Evolutionary conservation across 2,113 vertebrate species (phyloP).

Genomic region (Neolamprologus caudopunctatus): DNA sequence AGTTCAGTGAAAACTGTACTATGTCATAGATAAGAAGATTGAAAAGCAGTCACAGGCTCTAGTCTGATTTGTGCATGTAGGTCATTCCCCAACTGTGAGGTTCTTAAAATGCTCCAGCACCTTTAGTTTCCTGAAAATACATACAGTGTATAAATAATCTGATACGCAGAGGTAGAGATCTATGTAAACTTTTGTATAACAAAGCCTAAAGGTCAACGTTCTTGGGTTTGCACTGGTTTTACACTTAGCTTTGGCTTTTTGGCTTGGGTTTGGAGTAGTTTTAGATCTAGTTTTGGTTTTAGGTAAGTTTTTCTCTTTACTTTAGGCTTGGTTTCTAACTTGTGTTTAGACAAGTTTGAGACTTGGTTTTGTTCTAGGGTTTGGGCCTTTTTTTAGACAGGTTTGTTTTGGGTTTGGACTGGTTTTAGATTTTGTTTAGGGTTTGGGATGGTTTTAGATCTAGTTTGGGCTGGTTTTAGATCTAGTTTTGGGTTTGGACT

Average conservation of each 20-base stretch:
- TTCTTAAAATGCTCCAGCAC: not conserved
- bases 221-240: not conserved
- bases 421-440: not conserved
- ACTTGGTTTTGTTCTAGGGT: not conserved
- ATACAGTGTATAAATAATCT: not conserved
- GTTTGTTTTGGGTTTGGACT: not conserved
- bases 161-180: not conserved
- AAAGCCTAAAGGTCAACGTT: not conserved
- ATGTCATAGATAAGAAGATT: not conserved
- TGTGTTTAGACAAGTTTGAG: not conserved
- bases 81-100: not conserved
- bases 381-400: not conserved
- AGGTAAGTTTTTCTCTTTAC: not conserved
- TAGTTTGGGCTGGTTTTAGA: not conserved
- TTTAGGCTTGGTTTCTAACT: not conserved
- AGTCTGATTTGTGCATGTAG: not conserved
- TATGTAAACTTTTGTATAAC: not conserved
- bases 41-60: not conserved
- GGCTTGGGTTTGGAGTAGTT: not conserved
- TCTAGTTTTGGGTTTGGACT: rapidly evolving
- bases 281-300: not conserved
- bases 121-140: not conserved
- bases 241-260: not conserved
- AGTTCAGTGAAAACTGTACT: not conserved
- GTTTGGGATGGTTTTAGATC: not conserved